Evolutionary conservation across 2,797 vertebrate species (phyloP).

Genomic region (Peromyscus eremicus): DNA sequence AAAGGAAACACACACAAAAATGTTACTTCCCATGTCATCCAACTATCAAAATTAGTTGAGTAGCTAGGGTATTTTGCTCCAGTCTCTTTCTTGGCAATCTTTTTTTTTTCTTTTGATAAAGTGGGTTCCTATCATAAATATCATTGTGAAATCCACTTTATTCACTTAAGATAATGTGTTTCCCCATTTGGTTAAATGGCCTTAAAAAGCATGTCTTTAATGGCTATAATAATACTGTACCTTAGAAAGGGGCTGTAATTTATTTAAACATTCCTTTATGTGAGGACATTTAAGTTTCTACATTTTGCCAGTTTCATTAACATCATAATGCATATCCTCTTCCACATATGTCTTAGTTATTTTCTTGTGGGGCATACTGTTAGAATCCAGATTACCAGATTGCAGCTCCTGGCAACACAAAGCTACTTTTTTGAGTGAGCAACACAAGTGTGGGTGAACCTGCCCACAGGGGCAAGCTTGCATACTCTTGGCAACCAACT

Average conservation of each 20-base stretch:
- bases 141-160: slow-evolving; percentile 37
- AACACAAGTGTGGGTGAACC: neutral
- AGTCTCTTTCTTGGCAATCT: neutral
- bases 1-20: neutral
- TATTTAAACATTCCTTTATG: slow-evolving; percentile 62
- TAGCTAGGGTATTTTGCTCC: neutral
- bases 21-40: neutral
- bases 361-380: neutral
- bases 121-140: slow-evolving; percentile 24
- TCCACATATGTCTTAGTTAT: neutral
- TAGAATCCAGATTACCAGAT: neutral
- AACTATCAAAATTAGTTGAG: neutral
- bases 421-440: neutral
- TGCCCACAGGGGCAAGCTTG: neutral
- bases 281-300: slow-evolving; percentile 26
- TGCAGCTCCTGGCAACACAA: neutral
- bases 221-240: slow-evolving; percentile 39
- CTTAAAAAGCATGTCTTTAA: slow-evolving; percentile 60
- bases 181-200: slow-evolving; percentile 54
- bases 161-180: slow-evolving; percentile 58
- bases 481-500: neutral
- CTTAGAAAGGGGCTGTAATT: slow-evolving; percentile 53
- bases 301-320: slow-evolving; percentile 57
- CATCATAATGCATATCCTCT: neutral
- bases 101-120: slow-evolving; percentile 17